Evolutionary conservation across 2,888 invertebrate genomes (phyloP), one percentile per base, ranked within the genome.

Genomic region (Andrena bicolor): DNA sequence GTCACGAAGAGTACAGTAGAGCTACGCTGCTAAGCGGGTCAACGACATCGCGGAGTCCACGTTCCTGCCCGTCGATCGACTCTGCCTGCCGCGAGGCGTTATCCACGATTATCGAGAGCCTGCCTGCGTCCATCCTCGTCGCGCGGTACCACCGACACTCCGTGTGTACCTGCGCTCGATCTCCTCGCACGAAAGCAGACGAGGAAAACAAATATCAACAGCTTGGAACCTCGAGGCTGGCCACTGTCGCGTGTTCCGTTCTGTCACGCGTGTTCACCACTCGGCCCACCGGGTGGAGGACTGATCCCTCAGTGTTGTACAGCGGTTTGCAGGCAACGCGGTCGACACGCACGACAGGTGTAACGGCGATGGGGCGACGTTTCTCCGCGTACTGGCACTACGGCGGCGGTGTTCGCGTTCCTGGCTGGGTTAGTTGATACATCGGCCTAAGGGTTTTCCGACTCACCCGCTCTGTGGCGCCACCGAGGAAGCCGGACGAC

Each of bases 391-490:
- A 87, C 87, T 88, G 88, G 78, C 75, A 70, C 75, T 80, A 79
- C 76, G 75, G 72, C 70, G 60, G 53, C 72, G 70, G 72, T 80
- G 72, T 72, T 76, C 82, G 70, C 80, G 76, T 80, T 79, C 78
- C 81, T 76, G 81, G 73, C 86, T 30, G 81, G 85, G 76, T 85
- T 82, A 76, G 66, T 82, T 82, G 88, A 83, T 85, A 85, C 86
- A 85, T 83, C 76, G 86, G 81, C 76, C 76, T 60, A 80, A 79
- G 83, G 84, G 85, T 83, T 90, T 90, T 86, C 83, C 77, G 85
- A 73, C 80, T 87, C 80, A 83, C 76, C 89, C 92, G 90, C 90
- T 82, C 88, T 92, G 91, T 90, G 92, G 93, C 90, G 90, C 88
- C 84, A 89, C 87, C 76, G 87, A 78, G 83, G 85, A 86, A 82